Conservation (phyloP, 2,113 vertebrate genomes). For the Pelecanus crispus region DNA sequence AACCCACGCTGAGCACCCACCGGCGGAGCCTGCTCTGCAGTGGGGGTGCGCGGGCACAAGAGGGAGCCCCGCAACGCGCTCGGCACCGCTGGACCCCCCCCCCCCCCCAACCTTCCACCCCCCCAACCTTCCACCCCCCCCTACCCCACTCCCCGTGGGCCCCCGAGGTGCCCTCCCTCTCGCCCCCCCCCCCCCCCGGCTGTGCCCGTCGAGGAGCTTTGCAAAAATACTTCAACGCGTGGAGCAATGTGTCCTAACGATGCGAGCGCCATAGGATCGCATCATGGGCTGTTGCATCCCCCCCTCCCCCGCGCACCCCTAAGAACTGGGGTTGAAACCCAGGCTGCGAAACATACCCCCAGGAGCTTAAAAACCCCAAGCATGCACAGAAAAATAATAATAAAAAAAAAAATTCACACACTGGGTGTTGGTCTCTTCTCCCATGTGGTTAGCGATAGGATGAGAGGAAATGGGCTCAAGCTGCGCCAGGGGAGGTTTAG, state of each 20-base stretch:
- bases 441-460: no score
- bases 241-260: neutral
- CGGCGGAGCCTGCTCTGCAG: neutral
- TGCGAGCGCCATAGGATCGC: neutral
- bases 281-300: no score
- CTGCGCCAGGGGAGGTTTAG: no score
- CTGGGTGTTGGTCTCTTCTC: no score
- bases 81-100: no score
- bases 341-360: neutral
- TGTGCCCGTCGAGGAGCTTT: neutral
- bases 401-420: neutral
- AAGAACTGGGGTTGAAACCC: neutral
- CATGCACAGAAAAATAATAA: neutral
- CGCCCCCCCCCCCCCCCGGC: no score
- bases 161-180: no score
- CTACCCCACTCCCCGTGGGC: no score
- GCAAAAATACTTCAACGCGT: neutral
- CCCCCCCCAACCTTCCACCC: no score
- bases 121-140: no score
- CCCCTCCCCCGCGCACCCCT: fast-evolving
- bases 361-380: neutral
- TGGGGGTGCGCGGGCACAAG: neutral
- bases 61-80: neutral
- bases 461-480: no score
- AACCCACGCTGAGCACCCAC: fast-evolving